Base-by-base conservation (phyloP, 1,140 invertebrate genomes). In the Chrysoperla carnea region DNA sequence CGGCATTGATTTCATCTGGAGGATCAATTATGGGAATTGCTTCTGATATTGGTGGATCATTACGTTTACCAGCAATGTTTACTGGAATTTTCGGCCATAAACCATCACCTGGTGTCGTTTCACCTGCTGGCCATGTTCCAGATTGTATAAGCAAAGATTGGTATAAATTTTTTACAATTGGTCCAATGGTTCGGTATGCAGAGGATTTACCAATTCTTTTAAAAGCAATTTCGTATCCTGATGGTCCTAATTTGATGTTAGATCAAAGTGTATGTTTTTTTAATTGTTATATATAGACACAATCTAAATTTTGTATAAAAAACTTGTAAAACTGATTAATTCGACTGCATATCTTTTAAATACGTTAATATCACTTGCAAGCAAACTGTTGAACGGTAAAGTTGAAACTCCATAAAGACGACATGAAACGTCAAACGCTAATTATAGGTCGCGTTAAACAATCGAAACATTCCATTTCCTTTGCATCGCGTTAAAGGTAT, bases 21-120 rank as follows among this genome's bases (percentile, higher is more conserved):
- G 84, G 76, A 6, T 88, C 87, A 0, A 53, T 88, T 1, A 63
- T 90, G 17, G 84, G 87, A 6, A 56, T 93, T 4, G 84, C 79
- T 8, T 84, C 82, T 4, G 89, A 93, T 55, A 78, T 90, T 39
- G 84, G 76, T 1, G 90, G 89, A 1, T 88, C 84, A 0, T 72
- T 84, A 13, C 64, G 90, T 37, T 67, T 92, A 47, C 89, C 89
- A 0, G 78, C 85, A 6, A 76, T 82, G 68, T 90, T 85, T 54
- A 84, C 77, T 54, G 89, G 89, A 11, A 69, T 92, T 37, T 90
- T 81, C 58, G 85, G 86, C 11, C 79, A 92, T 51, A 86, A 84
- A 56, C 78, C 81, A 1, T 72, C 76, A 1, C 72, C 78, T 13
- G 75, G 76, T 56, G 57, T 65, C 0, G 55, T 73, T 3, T 75